Conservation (phyloP, 1,140 invertebrate species). For the Ips nitidus region DNA sequence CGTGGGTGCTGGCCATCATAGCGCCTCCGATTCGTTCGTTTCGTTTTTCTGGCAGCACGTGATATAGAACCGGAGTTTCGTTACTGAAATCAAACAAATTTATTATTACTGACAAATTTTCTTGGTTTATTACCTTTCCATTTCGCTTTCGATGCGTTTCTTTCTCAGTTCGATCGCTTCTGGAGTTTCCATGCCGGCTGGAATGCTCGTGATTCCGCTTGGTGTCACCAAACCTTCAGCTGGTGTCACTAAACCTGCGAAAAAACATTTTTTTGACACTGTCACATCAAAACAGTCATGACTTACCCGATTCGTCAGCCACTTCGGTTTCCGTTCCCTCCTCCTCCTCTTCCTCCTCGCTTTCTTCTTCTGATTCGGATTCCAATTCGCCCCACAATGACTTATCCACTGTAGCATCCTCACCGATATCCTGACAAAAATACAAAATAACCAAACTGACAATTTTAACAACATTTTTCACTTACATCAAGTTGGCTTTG, state of each 20-base stretch:
- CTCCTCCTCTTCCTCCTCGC: slow-evolving; percentile 83
- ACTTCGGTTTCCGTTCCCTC: slow-evolving; percentile 64
- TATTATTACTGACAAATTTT: neutral
- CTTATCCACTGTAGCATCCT: slow-evolving; percentile 90
- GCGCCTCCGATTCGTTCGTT: slow-evolving; percentile 85
- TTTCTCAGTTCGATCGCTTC: slow-evolving; percentile 98
- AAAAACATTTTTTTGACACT: neutral
- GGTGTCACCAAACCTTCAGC: slow-evolving; percentile 93
- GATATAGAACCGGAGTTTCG: slow-evolving; percentile 89
- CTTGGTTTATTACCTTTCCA: slow-evolving; percentile 74
- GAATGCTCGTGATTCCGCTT: slow-evolving; percentile 92
- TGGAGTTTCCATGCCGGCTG: slow-evolving; percentile 95
- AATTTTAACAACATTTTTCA: slow-evolving; percentile 15
- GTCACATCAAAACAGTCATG: neutral
- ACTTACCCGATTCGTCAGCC: slow-evolving; percentile 58
- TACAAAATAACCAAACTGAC: neutral
- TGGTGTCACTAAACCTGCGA: slow-evolving; percentile 63
- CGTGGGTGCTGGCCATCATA: slow-evolving; percentile 99
- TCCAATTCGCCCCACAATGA: slow-evolving; percentile 97
- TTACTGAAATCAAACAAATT: slow-evolving; percentile 57
- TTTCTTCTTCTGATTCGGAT: slow-evolving; percentile 91
- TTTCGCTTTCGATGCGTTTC: slow-evolving; percentile 94
- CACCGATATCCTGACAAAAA: slow-evolving; percentile 61
- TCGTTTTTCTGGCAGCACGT: slow-evolving; percentile 92
- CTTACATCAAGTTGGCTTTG: slow-evolving; percentile 63